Evolutionary conservation across 2,797 vertebrate genomes (phyloP), one percentile per base, ranked within the genome.

Genomic region (Telmatherina bonti): DNA sequence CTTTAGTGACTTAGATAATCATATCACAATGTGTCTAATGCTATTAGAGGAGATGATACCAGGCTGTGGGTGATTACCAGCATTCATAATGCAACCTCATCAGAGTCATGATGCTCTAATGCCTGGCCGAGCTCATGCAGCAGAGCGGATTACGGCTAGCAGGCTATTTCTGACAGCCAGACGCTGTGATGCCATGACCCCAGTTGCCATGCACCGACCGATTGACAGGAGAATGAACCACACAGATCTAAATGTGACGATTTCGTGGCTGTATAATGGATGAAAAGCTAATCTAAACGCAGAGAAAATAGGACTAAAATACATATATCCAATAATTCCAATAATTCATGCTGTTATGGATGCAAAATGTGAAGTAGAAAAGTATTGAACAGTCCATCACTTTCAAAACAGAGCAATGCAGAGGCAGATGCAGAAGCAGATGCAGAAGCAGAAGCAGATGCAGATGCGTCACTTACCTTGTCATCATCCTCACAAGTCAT

Each of bases 401-500:
- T 16, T 52, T n/a, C 4, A 60, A 26, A 56, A 8, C 29, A 55
- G 53, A 54, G 12, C 22, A 12, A 20, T 0, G 49, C 36, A 7
- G 22, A 38, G 26, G 7, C 26, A 56, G 45, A 9, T 8, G n/a
- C n/a, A n/a, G n/a, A n/a, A n/a, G n/a, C n/a, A n/a, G n/a, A n/a
- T n/a, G n/a, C n/a, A n/a, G n/a, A n/a, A n/a, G n/a, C n/a, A n/a
- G n/a, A n/a, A n/a, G n/a, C n/a, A n/a, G n/a, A n/a, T n/a, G n/a
- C n/a, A n/a, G n/a, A 27, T 1, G 18, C 4, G 10, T 52, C 30
- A 33, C 76, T 4, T 41, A 99, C 97, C 96, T 99, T 99, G 91
- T 99, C 97, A 0, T 97, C 97, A 12, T 99, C 97, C 83, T 98
- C 97, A 0, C 97, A 99, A 0, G 95, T 98, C 97, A 99, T 97